Conservation (phyloP, 2,113 vertebrate species). For the Dromiciops gliroides region DNA sequence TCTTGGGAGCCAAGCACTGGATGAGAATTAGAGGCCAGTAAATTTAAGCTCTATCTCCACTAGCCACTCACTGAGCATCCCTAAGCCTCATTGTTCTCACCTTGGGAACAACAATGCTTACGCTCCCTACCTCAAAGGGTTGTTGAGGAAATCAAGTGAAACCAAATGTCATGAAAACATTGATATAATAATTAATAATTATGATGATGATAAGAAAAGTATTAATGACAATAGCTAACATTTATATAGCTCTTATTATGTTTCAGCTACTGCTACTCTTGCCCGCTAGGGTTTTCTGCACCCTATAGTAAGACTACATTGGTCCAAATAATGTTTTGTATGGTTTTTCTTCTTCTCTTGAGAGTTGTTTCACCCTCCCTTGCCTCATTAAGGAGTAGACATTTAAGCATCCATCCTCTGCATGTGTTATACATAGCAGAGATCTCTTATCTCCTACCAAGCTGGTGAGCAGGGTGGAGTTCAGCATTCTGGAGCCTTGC, state of each 20-base stretch:
- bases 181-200: background rate
- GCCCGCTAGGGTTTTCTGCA: background rate
- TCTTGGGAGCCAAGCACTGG: too few species aligned
- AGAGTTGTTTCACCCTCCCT: background rate
- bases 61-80: too few species aligned
- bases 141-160: background rate
- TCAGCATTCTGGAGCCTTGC: background rate
- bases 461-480: background rate
- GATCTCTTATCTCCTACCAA: background rate
- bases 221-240: background rate
- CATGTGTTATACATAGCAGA: background rate
- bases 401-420: background rate
- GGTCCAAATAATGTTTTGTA: background rate
- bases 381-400: background rate
- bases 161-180: background rate
- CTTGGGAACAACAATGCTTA: too few species aligned
- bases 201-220: background rate
- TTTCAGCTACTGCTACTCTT: background rate
- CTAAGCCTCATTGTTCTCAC: too few species aligned
- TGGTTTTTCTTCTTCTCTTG: background rate
- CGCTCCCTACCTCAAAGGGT: background rate
- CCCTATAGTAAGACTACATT: background rate
- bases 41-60: too few species aligned
- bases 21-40: too few species aligned
- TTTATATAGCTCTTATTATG: background rate